These are phyloP conservation scores for Corythaixoides concolor DNA, from an alignment of 2,113 vertebrate genomes.

Conservation along the genomic window DNA sequence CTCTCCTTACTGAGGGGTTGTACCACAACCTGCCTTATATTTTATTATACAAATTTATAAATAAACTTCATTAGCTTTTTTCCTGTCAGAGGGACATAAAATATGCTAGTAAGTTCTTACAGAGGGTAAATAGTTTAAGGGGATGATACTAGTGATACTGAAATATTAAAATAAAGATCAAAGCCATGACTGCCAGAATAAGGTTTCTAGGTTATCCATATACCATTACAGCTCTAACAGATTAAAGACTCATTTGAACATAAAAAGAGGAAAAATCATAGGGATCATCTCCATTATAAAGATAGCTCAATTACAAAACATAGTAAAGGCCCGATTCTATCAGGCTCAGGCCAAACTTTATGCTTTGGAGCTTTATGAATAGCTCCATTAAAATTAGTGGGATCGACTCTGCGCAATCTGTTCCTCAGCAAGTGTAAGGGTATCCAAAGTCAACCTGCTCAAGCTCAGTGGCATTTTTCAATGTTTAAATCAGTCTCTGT, in stretches of 20 bases:
- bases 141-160: constrained; percentile 4
- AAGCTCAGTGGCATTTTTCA: not conserved
- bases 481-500: not conserved
- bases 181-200: not conserved
- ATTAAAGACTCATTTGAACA: constrained; percentile 47
- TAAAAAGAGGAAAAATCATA: not conserved
- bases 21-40: not conserved
- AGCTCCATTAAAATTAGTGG: not conserved
- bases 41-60: not conserved
- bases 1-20: not conserved
- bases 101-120: constrained; percentile 8
- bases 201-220: constrained; percentile 24
- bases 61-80: not conserved
- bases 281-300: not conserved
- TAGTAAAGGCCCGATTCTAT: not conserved
- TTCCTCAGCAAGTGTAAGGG: not conserved
- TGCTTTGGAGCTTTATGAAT: not conserved
- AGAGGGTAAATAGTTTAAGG: constrained; percentile 43
- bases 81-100: not conserved
- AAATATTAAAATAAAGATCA: constrained; percentile 34
- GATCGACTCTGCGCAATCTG: not conserved
- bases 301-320: not conserved
- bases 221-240: not conserved
- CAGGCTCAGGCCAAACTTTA: not conserved
- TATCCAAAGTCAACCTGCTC: not conserved